Percentiles rank a stretch among this genome's conserved stretches.
These are phyloP conservation scores for Leuciscus idus DNA, from an alignment of 2,113 vertebrate genomes.

Conservation along the genomic window DNA sequence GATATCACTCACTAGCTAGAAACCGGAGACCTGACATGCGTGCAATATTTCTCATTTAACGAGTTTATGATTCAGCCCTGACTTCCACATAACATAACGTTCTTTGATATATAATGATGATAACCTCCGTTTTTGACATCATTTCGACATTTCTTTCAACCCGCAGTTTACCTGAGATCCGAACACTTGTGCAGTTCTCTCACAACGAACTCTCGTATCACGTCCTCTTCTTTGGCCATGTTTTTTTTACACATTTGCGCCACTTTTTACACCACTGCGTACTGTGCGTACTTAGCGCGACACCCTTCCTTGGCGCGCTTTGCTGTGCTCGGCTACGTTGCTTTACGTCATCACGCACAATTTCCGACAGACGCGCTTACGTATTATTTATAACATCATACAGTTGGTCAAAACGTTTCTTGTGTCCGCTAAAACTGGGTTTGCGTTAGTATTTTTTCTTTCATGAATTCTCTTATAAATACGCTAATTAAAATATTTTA, in stretches of 20 bases:
- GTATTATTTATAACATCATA: neutral
- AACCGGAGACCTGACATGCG: neutral
- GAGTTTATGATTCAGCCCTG: neutral
- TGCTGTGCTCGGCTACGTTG: constrained; percentile 9
- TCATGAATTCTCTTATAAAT: neutral
- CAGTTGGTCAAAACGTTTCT: neutral
- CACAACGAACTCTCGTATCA: constrained; percentile 56
- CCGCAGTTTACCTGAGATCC: constrained; percentile 63
- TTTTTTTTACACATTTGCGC: neutral
- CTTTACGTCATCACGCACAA: constrained; percentile 40
- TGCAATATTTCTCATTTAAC: neutral
- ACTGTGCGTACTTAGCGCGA: neutral
- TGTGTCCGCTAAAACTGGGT: neutral
- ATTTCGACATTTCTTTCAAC: neutral
- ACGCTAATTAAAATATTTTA: too few species aligned
- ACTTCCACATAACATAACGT: neutral
- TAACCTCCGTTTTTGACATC: neutral
- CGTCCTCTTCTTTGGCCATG: constrained; percentile 48
- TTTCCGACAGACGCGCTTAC: neutral
- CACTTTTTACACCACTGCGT: neutral
- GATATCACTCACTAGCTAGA: neutral
- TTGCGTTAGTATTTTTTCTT: neutral
- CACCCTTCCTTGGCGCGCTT: constrained; percentile 38
- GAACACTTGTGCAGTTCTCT: constrained; percentile 59
- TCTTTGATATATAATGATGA: neutral